Conservation (phyloP, 2,888 invertebrate species). For the Oscheius sp. region DNA sequence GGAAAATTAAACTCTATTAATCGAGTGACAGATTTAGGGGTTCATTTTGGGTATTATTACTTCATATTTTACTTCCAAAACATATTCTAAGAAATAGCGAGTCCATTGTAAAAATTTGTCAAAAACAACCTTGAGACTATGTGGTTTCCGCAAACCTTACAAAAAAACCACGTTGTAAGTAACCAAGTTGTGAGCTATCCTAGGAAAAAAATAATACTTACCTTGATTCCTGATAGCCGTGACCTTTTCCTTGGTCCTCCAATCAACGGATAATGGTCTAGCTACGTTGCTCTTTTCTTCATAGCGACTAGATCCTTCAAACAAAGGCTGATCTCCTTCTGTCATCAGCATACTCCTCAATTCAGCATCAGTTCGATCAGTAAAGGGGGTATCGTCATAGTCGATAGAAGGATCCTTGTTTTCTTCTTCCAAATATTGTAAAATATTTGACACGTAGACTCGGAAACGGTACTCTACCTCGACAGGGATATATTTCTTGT, state of each 20-base stretch:
- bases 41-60: too few relatives aligned
- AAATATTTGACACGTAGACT: constrained; percentile 32
- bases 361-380: constrained; percentile 42
- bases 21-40: too few relatives aligned
- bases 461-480: constrained; percentile 26
- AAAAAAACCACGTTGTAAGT: too few relatives aligned
- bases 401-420: constrained; percentile 33
- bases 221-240: constrained; percentile 62
- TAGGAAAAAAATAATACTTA: too few relatives aligned
- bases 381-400: constrained; percentile 40
- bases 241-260: constrained; percentile 48
- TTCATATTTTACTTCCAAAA: too few relatives aligned
- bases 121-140: too few relatives aligned
- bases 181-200: too few relatives aligned
- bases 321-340: background rate
- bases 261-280: constrained; percentile 43
- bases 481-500: background rate
- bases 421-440: constrained; percentile 37
- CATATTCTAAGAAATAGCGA: too few relatives aligned
- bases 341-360: constrained; percentile 19
- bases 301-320: constrained; percentile 7
- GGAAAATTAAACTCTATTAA: too few relatives aligned
- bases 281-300: background rate
- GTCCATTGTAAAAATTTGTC: too few relatives aligned
- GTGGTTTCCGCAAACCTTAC: too few relatives aligned